Evolutionary conservation across 1,140 invertebrate species (phyloP).

Genomic region (Psix sp.): DNA sequence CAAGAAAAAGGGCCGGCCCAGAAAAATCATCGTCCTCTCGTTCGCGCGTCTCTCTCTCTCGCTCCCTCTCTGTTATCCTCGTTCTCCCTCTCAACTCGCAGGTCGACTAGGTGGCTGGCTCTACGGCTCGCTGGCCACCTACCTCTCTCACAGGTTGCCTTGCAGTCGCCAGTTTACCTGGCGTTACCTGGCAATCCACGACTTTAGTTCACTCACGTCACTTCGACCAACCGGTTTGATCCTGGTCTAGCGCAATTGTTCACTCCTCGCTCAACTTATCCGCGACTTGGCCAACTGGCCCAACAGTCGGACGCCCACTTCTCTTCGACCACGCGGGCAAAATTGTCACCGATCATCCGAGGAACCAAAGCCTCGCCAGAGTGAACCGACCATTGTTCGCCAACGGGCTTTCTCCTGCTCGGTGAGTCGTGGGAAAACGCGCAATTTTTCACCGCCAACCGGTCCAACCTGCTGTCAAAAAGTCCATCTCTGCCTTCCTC

Average conservation of each 20-base stretch:
- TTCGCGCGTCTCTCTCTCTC: constrained; percentile 39
- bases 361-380: no score
- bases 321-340: no score
- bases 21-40: constrained; percentile 49
- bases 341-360: no score
- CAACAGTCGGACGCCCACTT: no score
- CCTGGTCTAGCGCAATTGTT: constrained; percentile 56
- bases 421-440: constrained; percentile 61
- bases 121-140: constrained; percentile 60
- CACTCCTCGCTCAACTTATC: constrained; percentile 14
- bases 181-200: constrained; percentile 74
- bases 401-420: constrained; percentile 52
- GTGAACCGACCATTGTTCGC: constrained; percentile 59
- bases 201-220: constrained; percentile 77
- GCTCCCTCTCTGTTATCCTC: constrained; percentile 33
- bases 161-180: constrained; percentile 71
- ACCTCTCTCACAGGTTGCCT: constrained; percentile 61
- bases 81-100: constrained; percentile 48
- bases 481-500: no score
- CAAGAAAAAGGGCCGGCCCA: constrained; percentile 47
- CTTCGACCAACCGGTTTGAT: constrained; percentile 76
- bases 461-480: no score
- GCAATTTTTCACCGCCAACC: constrained; percentile 10
- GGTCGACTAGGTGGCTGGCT: constrained; percentile 58
- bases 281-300: not conserved